Conservation (phyloP, 2,888 invertebrate species). For the Epistrophe eligans region DNA sequence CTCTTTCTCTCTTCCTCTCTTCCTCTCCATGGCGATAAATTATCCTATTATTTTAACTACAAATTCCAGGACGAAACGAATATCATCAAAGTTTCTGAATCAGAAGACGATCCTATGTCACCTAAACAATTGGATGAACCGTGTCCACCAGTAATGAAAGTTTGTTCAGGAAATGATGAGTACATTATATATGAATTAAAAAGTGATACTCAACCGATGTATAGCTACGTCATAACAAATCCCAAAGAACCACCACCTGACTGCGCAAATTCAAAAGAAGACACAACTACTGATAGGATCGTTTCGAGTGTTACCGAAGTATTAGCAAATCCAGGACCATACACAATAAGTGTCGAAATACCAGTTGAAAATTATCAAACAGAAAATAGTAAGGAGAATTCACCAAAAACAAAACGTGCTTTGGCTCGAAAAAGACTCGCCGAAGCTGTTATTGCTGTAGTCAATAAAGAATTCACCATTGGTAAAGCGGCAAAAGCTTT, state of each 20-base stretch:
- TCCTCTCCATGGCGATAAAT: conserved; percentile 60
- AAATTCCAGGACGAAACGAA: conserved; percentile 65
- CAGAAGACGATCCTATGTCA: conserved; percentile 9
- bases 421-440: conserved; percentile 17
- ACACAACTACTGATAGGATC: neutral
- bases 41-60: conserved; percentile 76
- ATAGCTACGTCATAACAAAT: conserved; percentile 49
- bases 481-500: conserved; percentile 74
- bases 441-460: conserved; percentile 71
- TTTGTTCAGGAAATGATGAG: conserved; percentile 18
- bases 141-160: neutral
- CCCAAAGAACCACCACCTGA: conserved; percentile 33
- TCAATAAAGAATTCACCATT: conserved; percentile 71
- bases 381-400: conserved; percentile 35
- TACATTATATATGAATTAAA: conserved; percentile 62
- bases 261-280: neutral
- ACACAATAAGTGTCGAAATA: conserved; percentile 39
- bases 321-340: conserved; percentile 1
- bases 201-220: conserved; percentile 35
- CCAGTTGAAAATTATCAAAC: conserved; percentile 17
- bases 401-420: conserved; percentile 19
- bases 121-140: neutral
- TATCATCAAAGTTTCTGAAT: conserved; percentile 27
- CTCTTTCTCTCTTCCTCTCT: conserved; percentile 28
- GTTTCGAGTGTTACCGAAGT: neutral